Percentiles rank a stretch among this genome's conserved stretches.
Conservation (phyloP, 1,140 invertebrate genomes). For the Hyposmocoma kahamanoa region DNA sequence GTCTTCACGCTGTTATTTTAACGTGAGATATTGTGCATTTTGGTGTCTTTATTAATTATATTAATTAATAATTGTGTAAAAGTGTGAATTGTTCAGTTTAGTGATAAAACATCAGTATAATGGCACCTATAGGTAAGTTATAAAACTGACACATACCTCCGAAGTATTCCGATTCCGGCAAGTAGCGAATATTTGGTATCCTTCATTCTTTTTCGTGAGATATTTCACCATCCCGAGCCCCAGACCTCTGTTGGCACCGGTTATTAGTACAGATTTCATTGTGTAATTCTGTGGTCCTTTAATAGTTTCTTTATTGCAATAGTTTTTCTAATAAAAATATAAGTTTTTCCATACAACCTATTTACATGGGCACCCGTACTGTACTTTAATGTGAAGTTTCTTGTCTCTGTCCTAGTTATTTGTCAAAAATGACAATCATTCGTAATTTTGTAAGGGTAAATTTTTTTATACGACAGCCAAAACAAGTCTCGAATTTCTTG, state of each 20-base stretch:
- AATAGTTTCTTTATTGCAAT: too few relatives aligned
- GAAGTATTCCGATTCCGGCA: slow-evolving; percentile 58
- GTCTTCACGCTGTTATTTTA: slow-evolving; percentile 14
- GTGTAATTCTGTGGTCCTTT: slow-evolving; percentile 16
- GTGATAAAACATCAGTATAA: slow-evolving; percentile 22
- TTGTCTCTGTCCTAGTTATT: slow-evolving; percentile 48
- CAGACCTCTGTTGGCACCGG: slow-evolving; percentile 90
- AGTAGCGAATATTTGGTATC: slow-evolving; percentile 56
- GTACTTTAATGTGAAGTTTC: slow-evolving; percentile 12
- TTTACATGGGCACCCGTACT: too few relatives aligned
- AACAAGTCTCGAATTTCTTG: slow-evolving; percentile 28
- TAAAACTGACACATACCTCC: slow-evolving; percentile 41
- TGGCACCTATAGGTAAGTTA: slow-evolving; percentile 66
- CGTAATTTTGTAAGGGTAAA: slow-evolving; percentile 51
- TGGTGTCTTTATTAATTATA: slow-evolving; percentile 9
- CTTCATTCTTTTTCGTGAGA: slow-evolving; percentile 46
- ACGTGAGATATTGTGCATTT: slow-evolving; percentile 21
- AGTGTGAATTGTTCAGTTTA: background rate
- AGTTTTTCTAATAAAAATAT: too few relatives aligned
- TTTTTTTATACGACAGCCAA: slow-evolving; percentile 40
- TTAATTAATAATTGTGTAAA: slow-evolving; percentile 3
- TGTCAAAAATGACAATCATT: slow-evolving; percentile 65
- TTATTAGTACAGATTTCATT: slow-evolving; percentile 89
- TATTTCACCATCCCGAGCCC: slow-evolving; percentile 89
- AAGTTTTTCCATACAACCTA: slow-evolving; percentile 24